Evolutionary conservation across 2,113 vertebrate species (phyloP).

Genomic region (Bostrychus sinensis): DNA sequence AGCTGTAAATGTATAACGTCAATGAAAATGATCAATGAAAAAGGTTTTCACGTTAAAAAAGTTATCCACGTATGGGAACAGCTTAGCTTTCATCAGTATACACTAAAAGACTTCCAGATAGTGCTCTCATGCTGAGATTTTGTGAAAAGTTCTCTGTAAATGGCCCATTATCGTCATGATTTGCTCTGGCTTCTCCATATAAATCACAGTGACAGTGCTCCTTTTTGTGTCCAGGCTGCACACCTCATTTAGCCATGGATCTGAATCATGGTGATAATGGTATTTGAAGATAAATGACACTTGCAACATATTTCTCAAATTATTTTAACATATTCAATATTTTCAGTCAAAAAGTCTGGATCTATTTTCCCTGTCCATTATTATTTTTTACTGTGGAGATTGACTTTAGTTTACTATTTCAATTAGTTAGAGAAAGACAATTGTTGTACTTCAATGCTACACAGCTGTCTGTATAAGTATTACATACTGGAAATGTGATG

Average conservation of each 20-base stretch:
- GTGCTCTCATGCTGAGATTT: neutral
- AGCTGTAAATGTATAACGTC: no score
- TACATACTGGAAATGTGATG: no score
- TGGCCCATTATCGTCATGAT: neutral
- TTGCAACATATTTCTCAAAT: neutral
- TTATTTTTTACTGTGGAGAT: no score
- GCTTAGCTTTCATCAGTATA: no score
- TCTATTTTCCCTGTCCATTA: neutral
- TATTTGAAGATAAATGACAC: neutral
- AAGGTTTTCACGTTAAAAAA: no score
- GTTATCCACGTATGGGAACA: no score
- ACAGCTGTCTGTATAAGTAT: no score
- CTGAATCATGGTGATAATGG: neutral
- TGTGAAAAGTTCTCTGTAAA: neutral
- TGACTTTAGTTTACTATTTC: no score
- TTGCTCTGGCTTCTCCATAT: neutral
- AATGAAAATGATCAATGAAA: no score
- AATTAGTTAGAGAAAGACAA: no score
- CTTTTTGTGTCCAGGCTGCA: neutral
- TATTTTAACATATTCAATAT: neutral
- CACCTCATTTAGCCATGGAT: constrained; percentile 5
- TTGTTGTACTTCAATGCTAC: no score
- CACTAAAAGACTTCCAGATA: neutral
- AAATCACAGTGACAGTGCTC: constrained; percentile 1
- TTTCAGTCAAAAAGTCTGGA: neutral